phyloP scores from a whole-genome alignment of 2,888 invertebrate genomes.

The Drosophila rubida region DNA sequence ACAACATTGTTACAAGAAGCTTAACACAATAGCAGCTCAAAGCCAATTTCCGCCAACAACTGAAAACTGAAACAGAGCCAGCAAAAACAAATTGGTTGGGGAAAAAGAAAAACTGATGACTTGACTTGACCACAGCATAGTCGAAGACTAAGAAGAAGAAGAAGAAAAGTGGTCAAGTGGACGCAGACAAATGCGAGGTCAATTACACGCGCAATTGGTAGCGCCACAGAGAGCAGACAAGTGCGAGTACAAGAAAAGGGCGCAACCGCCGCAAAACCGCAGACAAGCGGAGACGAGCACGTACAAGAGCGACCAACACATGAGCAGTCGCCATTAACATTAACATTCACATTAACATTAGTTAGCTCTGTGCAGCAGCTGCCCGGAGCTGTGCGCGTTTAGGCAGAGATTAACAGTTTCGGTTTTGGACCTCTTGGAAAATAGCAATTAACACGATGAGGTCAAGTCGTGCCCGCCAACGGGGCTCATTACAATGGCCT shows the following conservation, averaged over 20 bases:
- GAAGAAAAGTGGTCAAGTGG: conserved; percentile 44
- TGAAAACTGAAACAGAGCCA: conserved; percentile 1
- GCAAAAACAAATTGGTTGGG: neutral
- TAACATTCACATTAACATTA: conserved; percentile 42
- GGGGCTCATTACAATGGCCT: conserved; percentile 52
- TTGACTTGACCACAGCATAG: conserved; percentile 7
- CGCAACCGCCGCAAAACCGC: conserved; percentile 11
- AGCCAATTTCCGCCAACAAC: conserved; percentile 43
- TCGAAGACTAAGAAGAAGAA: neutral
- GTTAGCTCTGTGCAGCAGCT: conserved; percentile 16
- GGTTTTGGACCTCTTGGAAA: conserved; percentile 35
- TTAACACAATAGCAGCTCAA: conserved; percentile 20
- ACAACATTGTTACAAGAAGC: conserved; percentile 22
- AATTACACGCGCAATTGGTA: conserved; percentile 60
- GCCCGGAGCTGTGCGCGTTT: conserved; percentile 56
- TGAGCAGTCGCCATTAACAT: conserved; percentile 45
- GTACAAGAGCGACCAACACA: conserved; percentile 10
- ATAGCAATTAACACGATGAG: conserved; percentile 69
- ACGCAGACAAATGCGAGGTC: conserved; percentile 60
- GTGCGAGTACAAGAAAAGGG: conserved; percentile 40
- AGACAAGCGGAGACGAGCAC: conserved; percentile 9
- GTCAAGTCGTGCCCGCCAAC: conserved; percentile 67
- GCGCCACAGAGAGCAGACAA: conserved; percentile 38
- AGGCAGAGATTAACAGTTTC: conserved; percentile 59
- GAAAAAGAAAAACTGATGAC: conserved; percentile 22